Conservation (phyloP, 2,113 vertebrate genomes). For the Theropithecus gelada region DNA sequence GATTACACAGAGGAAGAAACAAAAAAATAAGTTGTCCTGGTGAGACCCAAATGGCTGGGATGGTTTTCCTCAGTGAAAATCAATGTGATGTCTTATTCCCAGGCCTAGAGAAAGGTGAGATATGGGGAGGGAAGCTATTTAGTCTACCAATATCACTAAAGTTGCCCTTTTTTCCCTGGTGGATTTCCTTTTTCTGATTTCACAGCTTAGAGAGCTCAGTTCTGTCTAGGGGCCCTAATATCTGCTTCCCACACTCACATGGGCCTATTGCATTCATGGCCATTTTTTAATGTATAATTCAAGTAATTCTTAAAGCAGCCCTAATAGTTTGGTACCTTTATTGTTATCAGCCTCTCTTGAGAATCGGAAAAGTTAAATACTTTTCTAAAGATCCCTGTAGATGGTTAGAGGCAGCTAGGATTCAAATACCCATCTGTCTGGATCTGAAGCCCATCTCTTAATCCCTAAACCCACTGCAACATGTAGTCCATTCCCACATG, state of each 20-base stretch:
- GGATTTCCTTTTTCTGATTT: not conserved
- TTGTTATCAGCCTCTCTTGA: not conserved
- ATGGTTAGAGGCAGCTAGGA: not conserved
- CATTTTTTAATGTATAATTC: not conserved
- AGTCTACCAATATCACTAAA: not conserved
- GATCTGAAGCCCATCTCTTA: not conserved
- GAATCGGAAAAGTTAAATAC: not conserved
- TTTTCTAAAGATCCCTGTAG: not conserved
- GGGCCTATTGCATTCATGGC: not conserved
- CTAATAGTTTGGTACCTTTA: not conserved
- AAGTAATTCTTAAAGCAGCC: not conserved
- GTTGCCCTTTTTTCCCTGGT: not conserved
- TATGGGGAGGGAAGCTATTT: not conserved
- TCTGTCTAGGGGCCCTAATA: not conserved
- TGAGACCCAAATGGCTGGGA: not conserved
- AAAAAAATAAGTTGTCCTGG: not conserved
- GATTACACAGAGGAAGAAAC: conserved; percentile 51
- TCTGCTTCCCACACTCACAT: not conserved
- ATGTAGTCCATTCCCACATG: not conserved
- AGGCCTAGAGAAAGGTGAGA: not conserved
- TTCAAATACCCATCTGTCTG: not conserved
- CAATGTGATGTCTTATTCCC: not conserved
- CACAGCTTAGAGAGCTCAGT: not conserved
- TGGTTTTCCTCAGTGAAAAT: conserved; percentile 46
- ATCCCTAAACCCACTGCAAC: not conserved